Evolutionary conservation across 2,888 invertebrate species (phyloP).

Genomic region (Tholera decimalis): DNA sequence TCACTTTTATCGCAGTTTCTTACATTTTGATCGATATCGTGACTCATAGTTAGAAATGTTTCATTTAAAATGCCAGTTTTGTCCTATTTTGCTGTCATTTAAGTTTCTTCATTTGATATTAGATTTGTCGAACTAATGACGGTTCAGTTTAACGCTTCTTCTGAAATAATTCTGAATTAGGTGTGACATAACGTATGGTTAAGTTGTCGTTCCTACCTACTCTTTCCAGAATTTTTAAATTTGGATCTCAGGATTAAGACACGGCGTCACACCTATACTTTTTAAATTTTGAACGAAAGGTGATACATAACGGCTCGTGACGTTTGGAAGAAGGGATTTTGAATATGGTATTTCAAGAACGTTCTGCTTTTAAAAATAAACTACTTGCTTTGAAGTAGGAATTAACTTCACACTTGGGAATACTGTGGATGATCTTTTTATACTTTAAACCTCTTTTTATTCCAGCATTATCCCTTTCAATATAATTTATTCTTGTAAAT

Average conservation of each 20-base stretch:
- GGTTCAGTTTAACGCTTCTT: slow-evolving; percentile 4
- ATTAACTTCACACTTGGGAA: slow-evolving; percentile 2
- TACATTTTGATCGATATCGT: slow-evolving; percentile 41
- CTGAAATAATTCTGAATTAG: slow-evolving; percentile 25
- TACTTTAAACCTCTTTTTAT: slow-evolving; percentile 6
- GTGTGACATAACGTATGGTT: slow-evolving; percentile 53
- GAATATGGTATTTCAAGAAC: slow-evolving; percentile 57
- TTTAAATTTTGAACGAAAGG: slow-evolving; percentile 86
- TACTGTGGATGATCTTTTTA: slow-evolving; percentile 6
- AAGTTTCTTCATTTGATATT: slow-evolving; percentile 17
- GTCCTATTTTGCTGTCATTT: slow-evolving; percentile 10
- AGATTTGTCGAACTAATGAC: slow-evolving; percentile 9
- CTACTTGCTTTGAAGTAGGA: slow-evolving; percentile 1
- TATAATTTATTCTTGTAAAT: slow-evolving; percentile 53
- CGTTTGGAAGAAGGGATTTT: slow-evolving; percentile 73
- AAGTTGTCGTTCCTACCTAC: slow-evolving; percentile 80
- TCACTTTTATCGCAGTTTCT: slow-evolving; percentile 52
- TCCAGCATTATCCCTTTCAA: slow-evolving; percentile 25
- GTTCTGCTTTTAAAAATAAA: slow-evolving; percentile 37
- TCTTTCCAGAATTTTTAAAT: slow-evolving; percentile 89
- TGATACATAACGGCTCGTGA: slow-evolving; percentile 79
- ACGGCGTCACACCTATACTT: slow-evolving; percentile 84
- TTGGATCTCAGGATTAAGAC: slow-evolving; percentile 86
- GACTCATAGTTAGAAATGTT: slow-evolving; percentile 23
- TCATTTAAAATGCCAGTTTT: slow-evolving; percentile 19